phyloP scores from a whole-genome alignment of 2,113 vertebrate species.

The human region DNA sequence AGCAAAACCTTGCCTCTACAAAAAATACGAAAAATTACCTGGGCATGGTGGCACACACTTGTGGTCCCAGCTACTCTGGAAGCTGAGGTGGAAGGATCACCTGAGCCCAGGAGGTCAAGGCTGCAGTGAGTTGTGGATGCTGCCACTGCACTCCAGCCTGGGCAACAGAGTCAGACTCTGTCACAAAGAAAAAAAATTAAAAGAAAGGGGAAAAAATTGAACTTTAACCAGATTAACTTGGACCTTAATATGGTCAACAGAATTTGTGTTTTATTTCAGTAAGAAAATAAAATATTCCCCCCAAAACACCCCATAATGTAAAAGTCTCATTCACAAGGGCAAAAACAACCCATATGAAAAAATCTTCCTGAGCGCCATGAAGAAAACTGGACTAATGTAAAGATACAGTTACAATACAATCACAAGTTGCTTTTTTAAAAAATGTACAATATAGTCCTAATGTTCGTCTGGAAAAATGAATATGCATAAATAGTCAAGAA shows the following conservation, averaged over 20 bases:
- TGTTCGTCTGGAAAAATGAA: background rate
- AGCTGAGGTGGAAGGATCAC: no score
- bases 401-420: background rate
- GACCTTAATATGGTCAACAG: background rate
- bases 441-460: background rate
- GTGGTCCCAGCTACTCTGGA: no score
- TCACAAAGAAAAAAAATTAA: background rate
- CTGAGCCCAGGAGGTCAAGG: no score
- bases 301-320: background rate
- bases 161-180: no score
- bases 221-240: background rate
- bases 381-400: background rate
- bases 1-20: no score
- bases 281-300: background rate
- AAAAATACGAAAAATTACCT: no score
- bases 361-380: background rate
- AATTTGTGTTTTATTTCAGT: slow-evolving; percentile 4
- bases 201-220: background rate
- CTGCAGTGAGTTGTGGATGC: no score
- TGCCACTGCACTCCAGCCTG: no score
- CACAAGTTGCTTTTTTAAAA: background rate
- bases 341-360: background rate
- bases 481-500: background rate
- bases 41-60: no score
- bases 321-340: background rate